Conservation (phyloP, 2,797 vertebrate species). For the Chaunax sp. region DNA sequence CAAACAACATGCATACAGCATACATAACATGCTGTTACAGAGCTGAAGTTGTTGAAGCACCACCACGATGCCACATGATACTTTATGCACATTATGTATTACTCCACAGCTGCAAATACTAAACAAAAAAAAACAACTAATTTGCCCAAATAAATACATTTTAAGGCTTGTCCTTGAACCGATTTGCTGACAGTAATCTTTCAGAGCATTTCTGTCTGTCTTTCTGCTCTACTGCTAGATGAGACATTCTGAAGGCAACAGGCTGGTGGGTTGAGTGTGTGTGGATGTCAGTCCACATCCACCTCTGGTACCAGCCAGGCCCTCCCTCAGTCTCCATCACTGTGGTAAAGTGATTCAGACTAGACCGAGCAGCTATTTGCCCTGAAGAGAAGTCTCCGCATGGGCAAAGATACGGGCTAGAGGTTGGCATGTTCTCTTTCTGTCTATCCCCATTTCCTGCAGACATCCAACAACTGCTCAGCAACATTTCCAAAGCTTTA, state of each 20-base stretch:
- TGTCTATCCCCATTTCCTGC: conserved; percentile 44
- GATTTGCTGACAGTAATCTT: conserved; percentile 51
- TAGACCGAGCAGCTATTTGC: conserved; percentile 56
- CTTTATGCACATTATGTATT: neutral
- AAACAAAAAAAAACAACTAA: neutral
- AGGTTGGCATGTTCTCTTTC: conserved; percentile 54
- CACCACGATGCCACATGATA: neutral
- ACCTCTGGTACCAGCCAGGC: conserved; percentile 56
- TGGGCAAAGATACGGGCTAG: conserved; percentile 53
- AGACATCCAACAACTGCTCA: conserved; percentile 39
- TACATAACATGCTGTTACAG: too few relatives aligned
- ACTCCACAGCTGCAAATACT: neutral
- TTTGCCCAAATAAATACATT: too few relatives aligned
- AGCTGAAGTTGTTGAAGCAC: conserved; percentile 22
- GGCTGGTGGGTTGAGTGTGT: conserved; percentile 61
- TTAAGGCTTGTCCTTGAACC: neutral
- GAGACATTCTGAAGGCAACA: conserved; percentile 68
- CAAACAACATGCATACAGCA: too few relatives aligned
- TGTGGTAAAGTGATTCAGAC: conserved; percentile 55
- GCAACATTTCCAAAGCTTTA: conserved; percentile 51
- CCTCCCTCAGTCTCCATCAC: conserved; percentile 63
- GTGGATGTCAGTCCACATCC: conserved; percentile 69
- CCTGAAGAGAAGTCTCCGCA: conserved; percentile 56
- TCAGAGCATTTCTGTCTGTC: conserved; percentile 51
- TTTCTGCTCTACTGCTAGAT: conserved; percentile 73